Percentiles rank a stretch among this genome's conserved stretches.
These are phyloP conservation scores for Torymus texanus DNA, from an alignment of 2,888 invertebrate species.

Conservation along the genomic window DNA sequence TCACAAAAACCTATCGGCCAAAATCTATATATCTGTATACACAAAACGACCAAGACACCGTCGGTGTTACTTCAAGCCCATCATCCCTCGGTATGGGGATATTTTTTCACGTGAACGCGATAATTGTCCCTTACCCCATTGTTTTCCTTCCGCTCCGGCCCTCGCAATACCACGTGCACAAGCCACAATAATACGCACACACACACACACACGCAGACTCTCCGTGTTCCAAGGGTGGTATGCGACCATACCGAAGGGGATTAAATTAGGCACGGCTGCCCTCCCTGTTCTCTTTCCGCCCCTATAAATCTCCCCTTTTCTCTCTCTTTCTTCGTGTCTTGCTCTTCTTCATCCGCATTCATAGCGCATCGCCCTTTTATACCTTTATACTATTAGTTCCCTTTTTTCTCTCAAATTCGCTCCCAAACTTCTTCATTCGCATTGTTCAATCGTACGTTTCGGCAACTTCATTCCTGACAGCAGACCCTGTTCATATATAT, in stretches of 20 bases:
- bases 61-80: neutral
- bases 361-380: neutral
- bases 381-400: neutral
- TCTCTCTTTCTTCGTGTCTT: neutral
- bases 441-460: neutral
- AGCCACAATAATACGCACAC: slow-evolving; percentile 24
- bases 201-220: too few relatives aligned
- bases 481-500: too few relatives aligned
- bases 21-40: too few relatives aligned
- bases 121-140: slow-evolving; percentile 29
- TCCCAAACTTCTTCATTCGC: neutral
- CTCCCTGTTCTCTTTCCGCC: slow-evolving; percentile 36
- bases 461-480: too few relatives aligned
- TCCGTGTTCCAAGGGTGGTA: slow-evolving; percentile 11
- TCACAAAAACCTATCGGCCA: too few relatives aligned
- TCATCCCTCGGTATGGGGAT: neutral
- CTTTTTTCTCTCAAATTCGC: slow-evolving; percentile 2
- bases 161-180: slow-evolving; percentile 28
- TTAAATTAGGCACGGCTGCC: slow-evolving; percentile 61
- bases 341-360: neutral
- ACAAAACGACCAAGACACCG: too few relatives aligned
- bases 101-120: slow-evolving; percentile 49
- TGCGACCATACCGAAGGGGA: slow-evolving; percentile 55
- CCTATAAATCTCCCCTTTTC: slow-evolving; percentile 25
- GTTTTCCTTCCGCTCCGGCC: slow-evolving; percentile 39